Evolutionary conservation across 1,140 invertebrate genomes (phyloP).

Genomic region (Zaprionus africanus): DNA sequence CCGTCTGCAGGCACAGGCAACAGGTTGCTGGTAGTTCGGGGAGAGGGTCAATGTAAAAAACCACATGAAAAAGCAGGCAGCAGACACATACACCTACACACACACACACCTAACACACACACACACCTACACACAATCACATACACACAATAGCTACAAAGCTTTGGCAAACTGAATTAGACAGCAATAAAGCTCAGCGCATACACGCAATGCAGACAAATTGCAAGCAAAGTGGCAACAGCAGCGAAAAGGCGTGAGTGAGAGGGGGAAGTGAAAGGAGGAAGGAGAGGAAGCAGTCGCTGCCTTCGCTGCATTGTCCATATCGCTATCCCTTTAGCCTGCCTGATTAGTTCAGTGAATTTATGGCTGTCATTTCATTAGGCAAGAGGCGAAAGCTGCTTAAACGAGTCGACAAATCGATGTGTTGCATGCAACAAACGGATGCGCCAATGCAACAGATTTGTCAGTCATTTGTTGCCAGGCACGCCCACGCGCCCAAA

Average conservation of each 20-base stretch:
- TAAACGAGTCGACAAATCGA: slow-evolving; percentile 51
- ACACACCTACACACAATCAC: background rate
- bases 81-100: slow-evolving; percentile 3
- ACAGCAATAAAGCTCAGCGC: slow-evolving; percentile 1
- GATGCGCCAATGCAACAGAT: slow-evolving; percentile 73
- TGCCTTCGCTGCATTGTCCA: too few relatives aligned
- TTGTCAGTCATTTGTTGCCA: slow-evolving; percentile 70
- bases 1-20: slow-evolving; percentile 10
- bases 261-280: background rate
- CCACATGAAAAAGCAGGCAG: slow-evolving; percentile 21
- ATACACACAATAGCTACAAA: background rate
- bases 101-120: background rate
- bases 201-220: slow-evolving; percentile 32
- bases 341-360: slow-evolving; percentile 62
- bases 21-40: slow-evolving; percentile 15
- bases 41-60: slow-evolving; percentile 20
- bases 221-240: slow-evolving; percentile 18
- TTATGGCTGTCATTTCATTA: slow-evolving; percentile 76
- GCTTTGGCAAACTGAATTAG: slow-evolving; percentile 9
- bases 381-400: slow-evolving; percentile 39
- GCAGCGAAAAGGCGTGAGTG: background rate
- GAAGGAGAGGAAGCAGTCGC: background rate
- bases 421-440: slow-evolving; percentile 54
- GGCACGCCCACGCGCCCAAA: background rate
- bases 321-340: background rate